Evolutionary conservation across 1,140 invertebrate species (phyloP).

Genomic region (Armadillidium nasatum): DNA sequence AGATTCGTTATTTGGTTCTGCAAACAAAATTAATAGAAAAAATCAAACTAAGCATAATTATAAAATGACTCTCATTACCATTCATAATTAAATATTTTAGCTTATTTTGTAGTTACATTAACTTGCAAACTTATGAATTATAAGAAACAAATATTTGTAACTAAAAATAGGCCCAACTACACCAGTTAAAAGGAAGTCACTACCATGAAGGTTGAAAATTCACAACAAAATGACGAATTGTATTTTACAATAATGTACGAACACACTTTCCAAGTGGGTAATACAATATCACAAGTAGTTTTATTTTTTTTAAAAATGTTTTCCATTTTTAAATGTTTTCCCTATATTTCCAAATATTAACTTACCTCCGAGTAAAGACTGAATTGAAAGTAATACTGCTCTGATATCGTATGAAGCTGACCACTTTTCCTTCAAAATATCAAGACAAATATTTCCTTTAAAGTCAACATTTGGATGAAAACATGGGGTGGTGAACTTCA

Average conservation of each 20-base stretch:
- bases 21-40: conserved; percentile 43
- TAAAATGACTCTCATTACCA: no score
- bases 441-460: conserved; percentile 85
- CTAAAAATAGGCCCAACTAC: no score
- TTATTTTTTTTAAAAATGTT: no score
- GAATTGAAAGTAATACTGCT: conserved; percentile 88
- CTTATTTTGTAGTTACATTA: no score
- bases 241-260: conserved; percentile 34
- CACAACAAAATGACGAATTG: conserved; percentile 23
- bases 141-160: no score
- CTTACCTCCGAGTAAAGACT: conserved; percentile 77
- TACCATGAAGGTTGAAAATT: no score
- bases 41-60: conserved; percentile 17
- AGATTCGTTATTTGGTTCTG: conserved; percentile 91
- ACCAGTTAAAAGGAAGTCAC: no score
- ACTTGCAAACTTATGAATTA: no score
- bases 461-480: conserved; percentile 95
- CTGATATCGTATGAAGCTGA: conserved; percentile 91
- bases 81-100: no score
- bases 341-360: conserved; percentile 3
- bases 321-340: no score
- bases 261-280: not conserved
- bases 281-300: not conserved
- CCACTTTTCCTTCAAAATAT: conserved; percentile 97
- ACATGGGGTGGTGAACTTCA: conserved; percentile 86